A percentile compares a stretch with the other conserved stretches of the same genome.
These are phyloP conservation scores for Corvus cornix DNA, from an alignment of 2,113 vertebrate species.

Conservation along the genomic window DNA sequence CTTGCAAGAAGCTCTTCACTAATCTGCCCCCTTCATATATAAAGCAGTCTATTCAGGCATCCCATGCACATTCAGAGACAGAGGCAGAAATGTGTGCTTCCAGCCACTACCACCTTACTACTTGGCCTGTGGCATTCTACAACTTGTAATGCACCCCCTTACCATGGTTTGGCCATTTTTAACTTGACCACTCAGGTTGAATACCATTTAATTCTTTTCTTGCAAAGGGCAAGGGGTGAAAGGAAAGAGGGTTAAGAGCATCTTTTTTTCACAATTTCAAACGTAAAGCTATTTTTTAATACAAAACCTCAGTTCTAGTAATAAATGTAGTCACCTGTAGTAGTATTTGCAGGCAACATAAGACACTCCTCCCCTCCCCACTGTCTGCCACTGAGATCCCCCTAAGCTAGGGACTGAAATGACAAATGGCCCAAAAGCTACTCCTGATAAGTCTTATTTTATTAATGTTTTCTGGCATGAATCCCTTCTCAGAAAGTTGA, in stretches of 20 bases:
- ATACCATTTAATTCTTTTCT: neutral
- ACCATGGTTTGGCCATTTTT: neutral
- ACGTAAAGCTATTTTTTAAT: neutral
- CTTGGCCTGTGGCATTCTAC: neutral
- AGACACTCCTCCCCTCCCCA: neutral
- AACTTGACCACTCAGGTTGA: neutral
- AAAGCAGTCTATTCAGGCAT: neutral
- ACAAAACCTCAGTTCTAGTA: neutral
- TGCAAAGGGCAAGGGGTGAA: neutral
- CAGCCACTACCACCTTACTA: neutral
- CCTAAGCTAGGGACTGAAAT: neutral
- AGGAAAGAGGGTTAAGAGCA: neutral
- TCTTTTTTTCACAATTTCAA: neutral
- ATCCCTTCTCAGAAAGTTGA: neutral
- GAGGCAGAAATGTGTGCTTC: neutral
- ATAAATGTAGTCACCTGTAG: neutral
- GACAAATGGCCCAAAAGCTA: constrained; percentile 8
- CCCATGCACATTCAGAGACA: neutral
- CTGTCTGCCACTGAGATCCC: neutral
- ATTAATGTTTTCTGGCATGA: constrained; percentile 40
- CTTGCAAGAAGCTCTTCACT: neutral
- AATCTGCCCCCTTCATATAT: neutral
- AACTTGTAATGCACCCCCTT: neutral
- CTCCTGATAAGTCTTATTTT: constrained; percentile 24
- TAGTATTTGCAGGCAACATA: neutral